Evolutionary conservation across 2,888 invertebrate species (phyloP), one percentile per base, ranked within the genome.

Genomic region (Nomada flava): DNA sequence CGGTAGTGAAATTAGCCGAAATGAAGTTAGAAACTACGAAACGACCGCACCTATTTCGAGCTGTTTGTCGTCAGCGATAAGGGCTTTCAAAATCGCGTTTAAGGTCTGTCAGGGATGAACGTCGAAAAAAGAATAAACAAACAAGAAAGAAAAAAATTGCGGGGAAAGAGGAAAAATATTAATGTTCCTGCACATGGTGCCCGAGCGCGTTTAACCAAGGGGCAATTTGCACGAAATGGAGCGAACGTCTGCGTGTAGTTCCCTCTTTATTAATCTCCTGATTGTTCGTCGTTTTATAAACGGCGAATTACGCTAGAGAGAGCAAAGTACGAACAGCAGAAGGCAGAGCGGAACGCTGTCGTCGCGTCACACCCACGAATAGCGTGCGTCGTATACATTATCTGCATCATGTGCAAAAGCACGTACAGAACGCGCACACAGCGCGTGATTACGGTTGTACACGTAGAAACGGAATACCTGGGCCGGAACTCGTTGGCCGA

Each of bases 291-390:
- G 76, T 82, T 76, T 82, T 82, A 60, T 69, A 70, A 62, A 67
- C 64, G 70, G 60, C 76, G 69, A 64, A 80, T 81, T 76, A 76
- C 85, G 57, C 83, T 69, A 9, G 42, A n/a, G 76, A 67, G 69
- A 71, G 71, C 57, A 59, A 67, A 20, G 69, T 36, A 78, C 44
- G 74, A 55, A 69, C 67, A 63, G 50, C 74, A 68, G 65, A 72
- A 76, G 80, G 83, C 70, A 75, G 53, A 79, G 60, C 63, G 59
- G 82, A 77, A 79, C 77, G 64, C 70, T 69, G 85, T 71, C 75
- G 81, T 80, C 76, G 74, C 78, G 89, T 90, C 91, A 88, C 92
- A 91, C 92, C 92, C 90, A 91, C 91, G 89, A 91, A 91, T 92
- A 86, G 91, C 92, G 90, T 92, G 92, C 85, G 85, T 87, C 84